Base-by-base conservation (phyloP, 2,888 invertebrate genomes). In the Lacanobia oleracea region DNA sequence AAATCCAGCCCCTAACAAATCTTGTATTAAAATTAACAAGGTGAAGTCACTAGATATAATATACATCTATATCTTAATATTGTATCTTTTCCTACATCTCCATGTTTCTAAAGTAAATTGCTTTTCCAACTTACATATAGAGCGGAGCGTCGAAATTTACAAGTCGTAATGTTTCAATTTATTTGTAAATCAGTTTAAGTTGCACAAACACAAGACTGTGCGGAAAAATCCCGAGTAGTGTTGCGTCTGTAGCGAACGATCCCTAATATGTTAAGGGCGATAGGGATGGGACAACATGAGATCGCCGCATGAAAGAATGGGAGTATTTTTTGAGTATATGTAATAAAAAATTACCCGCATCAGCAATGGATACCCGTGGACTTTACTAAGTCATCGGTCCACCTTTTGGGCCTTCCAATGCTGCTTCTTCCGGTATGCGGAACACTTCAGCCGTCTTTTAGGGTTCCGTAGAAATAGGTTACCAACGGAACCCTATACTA, bases 181-280 rank as follows among this genome's bases (percentile, higher is more conserved):
- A 88, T 79, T 86, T 88, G 87, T 88, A 88, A 88, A 88, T 88
- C 87, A 79, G 83, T 83, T 82, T 85, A 86, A 76, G 84, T 82
- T 83, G 83, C 81, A 84, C 78, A 83, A 85, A 87, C 80, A 83
- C 82, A 85, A 85, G 83, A 75, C 82, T 77, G 78, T 69, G 79
- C 76, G 82, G 89, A 89, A 91, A 90, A 90, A 91, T 90, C 86
- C 86, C 79, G 88, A 87, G 86, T 86, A 87, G 86, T 86, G 88
- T 85, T 82, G 86, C 87, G 88, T 88, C 90, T 91, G 91, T 82
- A 79, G 87, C 85, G 88, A 90, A 90, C 88, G 89, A 88, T 88
- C 87, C 88, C 88, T 91, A 90, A 91, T 90, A 91, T 90, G 91
- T 90, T 89, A 88, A 89, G 88, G 86, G 85, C 79, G 79, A 4